A percentile compares a stretch with the other conserved stretches of the same genome.
Conservation (phyloP, 1,140 invertebrate species). For the Papilio polytes region DNA sequence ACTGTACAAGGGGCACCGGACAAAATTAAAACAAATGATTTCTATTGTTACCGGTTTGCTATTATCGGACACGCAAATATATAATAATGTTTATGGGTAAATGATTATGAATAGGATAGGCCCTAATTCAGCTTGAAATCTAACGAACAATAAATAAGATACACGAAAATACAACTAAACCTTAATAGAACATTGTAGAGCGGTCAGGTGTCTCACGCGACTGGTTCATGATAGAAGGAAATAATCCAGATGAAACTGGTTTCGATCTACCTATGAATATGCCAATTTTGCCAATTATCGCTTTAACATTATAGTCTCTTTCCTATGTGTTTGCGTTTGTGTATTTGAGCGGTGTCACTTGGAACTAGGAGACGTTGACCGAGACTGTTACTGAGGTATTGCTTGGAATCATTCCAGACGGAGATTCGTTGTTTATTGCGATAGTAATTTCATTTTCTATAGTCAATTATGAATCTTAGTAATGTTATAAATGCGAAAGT, state of each 20-base stretch:
- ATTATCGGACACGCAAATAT: no score
- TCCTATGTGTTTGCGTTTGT: neutral
- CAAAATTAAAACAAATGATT: neutral
- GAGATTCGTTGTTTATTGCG: neutral
- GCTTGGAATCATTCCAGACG: neutral
- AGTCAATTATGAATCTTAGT: neutral
- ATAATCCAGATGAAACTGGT: slow-evolving; percentile 3
- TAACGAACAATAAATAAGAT: no score
- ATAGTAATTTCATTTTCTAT: neutral
- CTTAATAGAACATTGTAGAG: neutral
- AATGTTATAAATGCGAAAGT: no score
- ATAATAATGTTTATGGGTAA: no score
- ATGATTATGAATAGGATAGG: no score
- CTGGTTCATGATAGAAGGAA: neutral
- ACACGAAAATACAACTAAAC: neutral
- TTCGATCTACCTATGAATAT: neutral
- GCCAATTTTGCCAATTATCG: neutral
- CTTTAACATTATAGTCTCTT: neutral
- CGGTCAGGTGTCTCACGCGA: neutral
- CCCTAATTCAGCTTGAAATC: no score
- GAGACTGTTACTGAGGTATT: neutral
- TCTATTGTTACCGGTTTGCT: neutral
- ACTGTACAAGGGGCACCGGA: neutral
- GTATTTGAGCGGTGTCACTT: neutral
- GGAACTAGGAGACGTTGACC: neutral